A percentile compares a stretch with the other conserved stretches of the same genome.
Conservation (phyloP, 1,140 invertebrate genomes). For the Probaryconus sp. region DNA sequence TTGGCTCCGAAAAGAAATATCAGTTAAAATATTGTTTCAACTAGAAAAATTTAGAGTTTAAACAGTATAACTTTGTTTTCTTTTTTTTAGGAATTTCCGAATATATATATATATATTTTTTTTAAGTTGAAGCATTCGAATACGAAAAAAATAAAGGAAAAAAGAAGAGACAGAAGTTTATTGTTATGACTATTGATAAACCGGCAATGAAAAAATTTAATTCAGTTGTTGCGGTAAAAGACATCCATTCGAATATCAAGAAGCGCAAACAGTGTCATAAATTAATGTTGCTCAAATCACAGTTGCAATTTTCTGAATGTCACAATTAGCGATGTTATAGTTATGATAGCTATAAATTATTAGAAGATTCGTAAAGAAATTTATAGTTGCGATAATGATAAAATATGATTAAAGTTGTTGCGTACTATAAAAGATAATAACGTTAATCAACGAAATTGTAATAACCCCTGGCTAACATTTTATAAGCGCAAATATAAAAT, state of each 20-base stretch:
- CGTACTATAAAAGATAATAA: conserved; percentile 22
- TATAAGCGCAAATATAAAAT: conserved; percentile 14
- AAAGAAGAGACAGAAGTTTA: no score
- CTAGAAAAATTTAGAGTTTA: no score
- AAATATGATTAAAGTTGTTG: conserved; percentile 41
- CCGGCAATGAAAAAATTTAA: conserved; percentile 1
- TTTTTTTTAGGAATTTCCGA: no score
- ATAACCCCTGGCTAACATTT: neutral
- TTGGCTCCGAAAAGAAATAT: no score
- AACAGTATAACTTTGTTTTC: no score
- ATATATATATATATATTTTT: no score
- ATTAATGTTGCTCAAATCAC: conserved; percentile 24
- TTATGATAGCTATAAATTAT: conserved; percentile 48
- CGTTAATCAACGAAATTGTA: conserved; percentile 21
- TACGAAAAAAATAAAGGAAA: no score
- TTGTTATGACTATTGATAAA: no score
- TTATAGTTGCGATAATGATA: conserved; percentile 35
- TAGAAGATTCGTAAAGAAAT: conserved; percentile 16
- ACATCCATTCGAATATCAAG: neutral
- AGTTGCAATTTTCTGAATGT: conserved; percentile 26
- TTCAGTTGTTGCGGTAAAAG: neutral
- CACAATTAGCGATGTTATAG: conserved; percentile 45
- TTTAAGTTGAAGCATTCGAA: no score
- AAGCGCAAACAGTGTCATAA: conserved; percentile 19
- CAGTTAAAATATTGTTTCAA: no score